Base-by-base conservation (phyloP, 1,140 invertebrate species). In the Megalonaias nervosa region DNA sequence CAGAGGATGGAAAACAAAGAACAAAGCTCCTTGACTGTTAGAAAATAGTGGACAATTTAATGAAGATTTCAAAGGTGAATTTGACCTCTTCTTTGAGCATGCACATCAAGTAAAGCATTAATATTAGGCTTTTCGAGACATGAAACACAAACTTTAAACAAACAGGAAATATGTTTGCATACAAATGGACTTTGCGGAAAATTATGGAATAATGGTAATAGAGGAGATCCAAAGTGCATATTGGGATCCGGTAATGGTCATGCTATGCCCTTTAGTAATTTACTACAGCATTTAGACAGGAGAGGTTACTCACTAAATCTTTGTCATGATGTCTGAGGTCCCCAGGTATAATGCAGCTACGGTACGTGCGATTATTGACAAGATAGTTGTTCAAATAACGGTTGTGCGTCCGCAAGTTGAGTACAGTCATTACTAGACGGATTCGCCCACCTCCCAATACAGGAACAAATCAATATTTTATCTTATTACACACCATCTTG, bases 391-490 rank as follows among this genome's bases (percentile, higher is more conserved):
- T 11, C 9, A 21, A 19, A n/a, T 76, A 23, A 79, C 79, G 21
- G n/a, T 56, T 17, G 11, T 79, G 2, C 21, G 68, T 16, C 75
- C 77, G 15, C 21, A 67, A 9, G 3, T 82, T 13, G 31, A 77
- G 59, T 65, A 38, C 16, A 65, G 83, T 66, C 81, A 83, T 71
- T 82, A 82, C 67, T 82, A 76, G 82, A 82, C 77, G 5, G 75
- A 83, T 64, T 75, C 66, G 15, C 83, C 77, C 1, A 73, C 79
- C 5, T 76, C 68, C 1, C 67, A 75, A 61, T 75, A 69, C 64
- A n/a, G 67, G 11, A 75, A 70, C 56, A 68, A 69, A 56, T 62
- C 67, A 11, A 75, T 69, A 11, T 75, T 75, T 64, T 31, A 68
- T 26, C 11, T 69, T 14, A 57, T 75, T 1, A 48, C 23, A 17